These are phyloP conservation scores for Drosophila bocki DNA, from an alignment of 1,140 invertebrate genomes.

Conservation along the genomic window DNA sequence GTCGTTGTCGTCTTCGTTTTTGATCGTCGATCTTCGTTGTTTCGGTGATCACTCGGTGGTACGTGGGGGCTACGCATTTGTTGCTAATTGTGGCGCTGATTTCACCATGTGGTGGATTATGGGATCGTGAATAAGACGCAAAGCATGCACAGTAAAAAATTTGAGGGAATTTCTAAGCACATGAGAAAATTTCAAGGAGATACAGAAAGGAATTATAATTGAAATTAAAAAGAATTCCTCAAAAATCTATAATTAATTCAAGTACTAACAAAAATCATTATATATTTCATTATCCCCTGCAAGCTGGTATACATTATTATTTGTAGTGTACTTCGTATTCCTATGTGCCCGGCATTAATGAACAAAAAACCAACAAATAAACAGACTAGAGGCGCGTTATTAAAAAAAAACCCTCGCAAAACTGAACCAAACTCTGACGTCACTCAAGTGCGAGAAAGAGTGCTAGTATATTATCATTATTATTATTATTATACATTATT, in stretches of 20 bases:
- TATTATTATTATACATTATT: neutral
- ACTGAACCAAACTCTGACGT: conserved; percentile 3
- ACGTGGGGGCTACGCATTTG: conserved; percentile 27
- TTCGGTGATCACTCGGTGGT: conserved; percentile 22
- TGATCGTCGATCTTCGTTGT: conserved; percentile 50
- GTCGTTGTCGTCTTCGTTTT: conserved; percentile 47
- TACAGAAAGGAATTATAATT: neutral
- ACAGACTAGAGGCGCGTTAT: conserved; percentile 1
- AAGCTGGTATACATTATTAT: neutral
- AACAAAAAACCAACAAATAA: conserved; percentile 10
- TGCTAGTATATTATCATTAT: neutral
- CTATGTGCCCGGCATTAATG: conserved; percentile 23
- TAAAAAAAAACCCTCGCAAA: conserved; percentile 5
- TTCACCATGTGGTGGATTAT: conserved; percentile 61
- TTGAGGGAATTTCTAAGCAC: neutral
- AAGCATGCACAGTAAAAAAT: conserved; percentile 30
- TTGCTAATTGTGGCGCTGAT: conserved; percentile 55
- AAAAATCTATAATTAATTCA: neutral
- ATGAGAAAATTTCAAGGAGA: neutral
- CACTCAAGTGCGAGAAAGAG: neutral
- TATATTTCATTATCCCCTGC: neutral
- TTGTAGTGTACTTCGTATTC: conserved; percentile 5
- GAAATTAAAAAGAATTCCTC: neutral
- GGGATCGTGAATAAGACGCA: conserved; percentile 22
- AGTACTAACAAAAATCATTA: neutral